Evolutionary conservation across 1,140 invertebrate species (phyloP).

Genomic region (Laupala kohalensis): DNA sequence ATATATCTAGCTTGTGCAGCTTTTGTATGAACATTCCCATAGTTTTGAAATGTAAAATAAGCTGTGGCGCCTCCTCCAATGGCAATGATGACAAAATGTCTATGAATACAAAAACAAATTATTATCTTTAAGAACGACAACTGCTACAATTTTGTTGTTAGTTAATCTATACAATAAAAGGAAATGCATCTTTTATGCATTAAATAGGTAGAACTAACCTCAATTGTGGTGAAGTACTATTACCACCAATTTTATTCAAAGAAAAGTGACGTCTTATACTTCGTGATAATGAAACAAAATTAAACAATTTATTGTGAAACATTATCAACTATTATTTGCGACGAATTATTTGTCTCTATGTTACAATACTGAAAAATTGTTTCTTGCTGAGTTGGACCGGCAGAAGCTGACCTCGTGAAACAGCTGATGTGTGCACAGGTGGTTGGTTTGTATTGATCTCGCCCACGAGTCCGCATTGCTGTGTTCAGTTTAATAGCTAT

Average conservation of each 20-base stretch:
- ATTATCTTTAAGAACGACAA: no score
- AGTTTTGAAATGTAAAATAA: constrained; percentile 14
- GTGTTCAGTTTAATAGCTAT: not conserved
- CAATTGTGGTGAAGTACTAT: not conserved
- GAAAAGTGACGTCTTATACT: not conserved
- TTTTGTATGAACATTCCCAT: constrained; percentile 18
- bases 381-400: not conserved
- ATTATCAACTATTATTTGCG: not conserved
- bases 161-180: no score
- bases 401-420: not conserved
- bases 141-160: no score
- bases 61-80: constrained; percentile 15
- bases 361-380: not conserved
- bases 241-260: no score
- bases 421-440: constrained; percentile 16
- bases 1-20: constrained; percentile 47
- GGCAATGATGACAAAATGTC: constrained; percentile 11
- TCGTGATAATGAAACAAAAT: not conserved
- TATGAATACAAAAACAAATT: constrained; percentile 4
- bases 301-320: not conserved
- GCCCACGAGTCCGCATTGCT: constrained; percentile 7
- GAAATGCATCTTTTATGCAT: no score
- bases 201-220: no score
- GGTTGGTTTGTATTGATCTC: constrained; percentile 17
- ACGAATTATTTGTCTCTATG: not conserved